Percentiles rank a stretch among this genome's conserved stretches.
Evolutionary conservation across 2,797 vertebrate species (phyloP).

Genomic region (Sebastes reedi): DNA sequence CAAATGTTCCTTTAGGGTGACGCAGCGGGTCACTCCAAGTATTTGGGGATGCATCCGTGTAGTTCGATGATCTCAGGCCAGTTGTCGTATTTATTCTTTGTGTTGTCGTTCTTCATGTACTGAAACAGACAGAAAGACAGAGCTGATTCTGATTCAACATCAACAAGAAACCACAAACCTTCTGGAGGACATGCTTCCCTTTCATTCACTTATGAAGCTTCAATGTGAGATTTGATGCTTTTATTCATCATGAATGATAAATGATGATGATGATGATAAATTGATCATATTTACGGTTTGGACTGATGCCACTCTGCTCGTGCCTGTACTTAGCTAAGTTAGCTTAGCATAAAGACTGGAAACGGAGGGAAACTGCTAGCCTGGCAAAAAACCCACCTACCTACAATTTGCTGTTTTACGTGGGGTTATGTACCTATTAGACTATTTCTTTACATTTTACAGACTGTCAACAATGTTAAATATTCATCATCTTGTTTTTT

Average conservation of each 20-base stretch:
- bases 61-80: conserved; percentile 92
- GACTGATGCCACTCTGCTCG: neutral
- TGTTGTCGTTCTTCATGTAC: conserved; percentile 85
- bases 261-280: neutral
- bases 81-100: conserved; percentile 87
- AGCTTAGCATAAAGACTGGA: too few species aligned
- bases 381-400: too few species aligned
- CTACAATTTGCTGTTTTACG: too few species aligned
- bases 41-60: conserved; percentile 89
- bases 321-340: too few species aligned
- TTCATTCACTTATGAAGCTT: neutral
- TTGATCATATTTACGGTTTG: neutral
- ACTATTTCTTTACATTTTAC: too few species aligned
- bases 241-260: too few species aligned
- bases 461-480: too few species aligned
- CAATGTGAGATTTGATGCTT: too few species aligned
- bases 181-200: neutral
- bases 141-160: neutral
- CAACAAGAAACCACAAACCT: neutral
- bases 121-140: conserved; percentile 57
- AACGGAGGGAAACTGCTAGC: too few species aligned
- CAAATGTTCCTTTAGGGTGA: neutral
- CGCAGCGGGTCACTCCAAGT: conserved; percentile 69
- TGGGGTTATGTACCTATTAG: too few species aligned
- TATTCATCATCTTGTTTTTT: too few species aligned